Conservation (phyloP, 2,113 vertebrate genomes). For the Periophthalmus modestus region DNA sequence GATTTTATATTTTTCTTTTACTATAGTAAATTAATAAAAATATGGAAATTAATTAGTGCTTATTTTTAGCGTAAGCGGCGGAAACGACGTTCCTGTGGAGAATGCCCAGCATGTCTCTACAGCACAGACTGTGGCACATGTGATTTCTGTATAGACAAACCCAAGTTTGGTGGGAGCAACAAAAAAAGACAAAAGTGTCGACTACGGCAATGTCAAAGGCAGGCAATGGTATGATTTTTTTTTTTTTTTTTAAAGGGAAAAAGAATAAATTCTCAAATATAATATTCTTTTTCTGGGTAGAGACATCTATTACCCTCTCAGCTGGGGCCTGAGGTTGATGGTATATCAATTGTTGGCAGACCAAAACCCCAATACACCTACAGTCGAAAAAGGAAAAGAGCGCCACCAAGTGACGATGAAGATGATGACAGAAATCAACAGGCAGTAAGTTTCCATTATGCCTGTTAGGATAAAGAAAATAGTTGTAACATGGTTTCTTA, state of each 20-base stretch:
- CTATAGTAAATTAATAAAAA: not conserved
- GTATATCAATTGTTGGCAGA: constrained; percentile 50
- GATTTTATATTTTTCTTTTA: too few relatives aligned
- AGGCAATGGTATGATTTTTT: constrained; percentile 80
- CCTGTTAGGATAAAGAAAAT: not conserved
- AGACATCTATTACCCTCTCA: constrained; percentile 78
- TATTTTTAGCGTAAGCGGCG: constrained; percentile 67
- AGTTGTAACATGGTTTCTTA: too few relatives aligned
- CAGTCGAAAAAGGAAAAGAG: constrained; percentile 56
- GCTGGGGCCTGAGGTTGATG: constrained; percentile 48
- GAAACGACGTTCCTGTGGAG: constrained; percentile 82
- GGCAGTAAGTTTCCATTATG: constrained; percentile 35
- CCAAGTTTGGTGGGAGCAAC: constrained; percentile 90
- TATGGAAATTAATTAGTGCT: not conserved
- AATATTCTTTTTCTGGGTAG: constrained; percentile 44
- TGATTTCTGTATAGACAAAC: constrained; percentile 89
- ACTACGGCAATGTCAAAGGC: constrained; percentile 84
- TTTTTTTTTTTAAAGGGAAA: not conserved
- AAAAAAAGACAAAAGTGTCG: constrained; percentile 90
- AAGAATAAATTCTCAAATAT: too few relatives aligned
- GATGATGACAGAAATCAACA: constrained; percentile 59
- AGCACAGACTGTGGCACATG: constrained; percentile 85
- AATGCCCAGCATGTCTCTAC: constrained; percentile 83
- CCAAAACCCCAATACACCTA: constrained; percentile 64
- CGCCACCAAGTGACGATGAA: constrained; percentile 50